These are phyloP conservation scores for Ricordea florida DNA, from an alignment of 92 coral and sea anemone genomes.

Conservation along the genomic window DNA sequence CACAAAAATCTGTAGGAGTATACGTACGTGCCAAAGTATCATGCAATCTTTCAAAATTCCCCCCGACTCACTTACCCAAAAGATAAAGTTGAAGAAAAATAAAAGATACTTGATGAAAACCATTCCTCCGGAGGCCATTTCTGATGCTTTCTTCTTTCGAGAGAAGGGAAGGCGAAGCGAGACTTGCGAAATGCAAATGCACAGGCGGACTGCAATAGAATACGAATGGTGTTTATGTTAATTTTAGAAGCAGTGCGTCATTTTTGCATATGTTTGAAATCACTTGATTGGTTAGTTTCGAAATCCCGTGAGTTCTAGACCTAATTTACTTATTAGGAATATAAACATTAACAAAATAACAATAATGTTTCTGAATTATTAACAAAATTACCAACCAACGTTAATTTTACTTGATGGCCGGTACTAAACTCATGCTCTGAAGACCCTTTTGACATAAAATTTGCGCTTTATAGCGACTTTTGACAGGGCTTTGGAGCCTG, in stretches of 20 bases:
- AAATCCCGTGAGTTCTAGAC: constrained; percentile 39
- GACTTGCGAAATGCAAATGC: constrained; percentile 45
- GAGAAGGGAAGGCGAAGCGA: neutral
- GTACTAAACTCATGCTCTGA: too few relatives aligned
- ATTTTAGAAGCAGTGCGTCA: neutral
- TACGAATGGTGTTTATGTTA: neutral
- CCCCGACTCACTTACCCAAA: constrained; percentile 94
- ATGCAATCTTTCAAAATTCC: too few relatives aligned
- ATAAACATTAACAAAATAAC: too few relatives aligned
- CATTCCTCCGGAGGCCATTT: constrained; percentile 91
- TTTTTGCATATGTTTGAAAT: neutral
- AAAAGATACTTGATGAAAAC: constrained; percentile 75
- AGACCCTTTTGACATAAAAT: too few relatives aligned
- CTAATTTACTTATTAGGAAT: too few relatives aligned
- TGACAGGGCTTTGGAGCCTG: too few relatives aligned
- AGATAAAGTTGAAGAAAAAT: constrained; percentile 77
- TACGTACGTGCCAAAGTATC: too few relatives aligned
- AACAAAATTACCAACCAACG: too few relatives aligned
- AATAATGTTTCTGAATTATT: too few relatives aligned
- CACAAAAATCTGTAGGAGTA: too few relatives aligned
- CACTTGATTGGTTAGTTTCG: constrained; percentile 34
- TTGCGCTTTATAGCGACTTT: too few relatives aligned
- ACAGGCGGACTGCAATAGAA: neutral
- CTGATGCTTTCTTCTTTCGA: neutral
- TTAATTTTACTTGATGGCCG: too few relatives aligned